Percentiles rank a stretch among this genome's conserved stretches.
phyloP scores from a whole-genome alignment of 2,113 vertebrate species.

The Pteronura brasiliensis region DNA sequence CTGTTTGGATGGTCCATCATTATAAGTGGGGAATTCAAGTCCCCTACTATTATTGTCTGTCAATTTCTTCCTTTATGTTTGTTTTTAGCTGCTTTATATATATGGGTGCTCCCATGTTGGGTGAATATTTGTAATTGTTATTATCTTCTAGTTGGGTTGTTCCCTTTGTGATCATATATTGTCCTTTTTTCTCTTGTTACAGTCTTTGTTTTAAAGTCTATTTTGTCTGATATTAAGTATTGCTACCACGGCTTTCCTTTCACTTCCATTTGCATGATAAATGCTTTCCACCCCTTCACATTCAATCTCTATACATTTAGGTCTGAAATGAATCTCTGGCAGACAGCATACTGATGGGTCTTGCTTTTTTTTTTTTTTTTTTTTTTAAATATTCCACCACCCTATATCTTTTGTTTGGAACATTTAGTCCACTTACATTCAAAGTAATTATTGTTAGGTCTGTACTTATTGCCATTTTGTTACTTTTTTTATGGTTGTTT shows the following conservation, averaged over 20 bases:
- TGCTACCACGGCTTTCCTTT: neutral
- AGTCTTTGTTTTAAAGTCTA: neutral
- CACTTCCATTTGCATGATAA: neutral
- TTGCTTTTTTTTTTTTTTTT: neutral
- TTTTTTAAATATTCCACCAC: neutral
- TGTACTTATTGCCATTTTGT: neutral
- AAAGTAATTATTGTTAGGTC: neutral
- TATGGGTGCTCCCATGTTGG: neutral
- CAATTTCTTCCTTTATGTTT: neutral
- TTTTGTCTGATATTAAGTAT: neutral
- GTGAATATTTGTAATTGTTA: neutral
- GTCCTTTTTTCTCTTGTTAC: neutral
- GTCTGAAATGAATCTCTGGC: neutral
- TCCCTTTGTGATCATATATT: neutral
- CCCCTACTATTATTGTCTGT: neutral
- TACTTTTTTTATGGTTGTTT: neutral
- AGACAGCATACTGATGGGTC: neutral
- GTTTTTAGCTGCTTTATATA: neutral
- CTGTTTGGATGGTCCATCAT: neutral
- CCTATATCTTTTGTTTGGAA: neutral
- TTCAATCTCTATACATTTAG: neutral
- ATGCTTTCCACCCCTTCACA: neutral
- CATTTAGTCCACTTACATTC: neutral
- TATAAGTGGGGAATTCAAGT: neutral
- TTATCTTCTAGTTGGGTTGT: neutral